Evolutionary conservation across 2,888 invertebrate species (phyloP), one percentile per base, ranked within the genome.

Genomic region (Fabriciana adippe): DNA sequence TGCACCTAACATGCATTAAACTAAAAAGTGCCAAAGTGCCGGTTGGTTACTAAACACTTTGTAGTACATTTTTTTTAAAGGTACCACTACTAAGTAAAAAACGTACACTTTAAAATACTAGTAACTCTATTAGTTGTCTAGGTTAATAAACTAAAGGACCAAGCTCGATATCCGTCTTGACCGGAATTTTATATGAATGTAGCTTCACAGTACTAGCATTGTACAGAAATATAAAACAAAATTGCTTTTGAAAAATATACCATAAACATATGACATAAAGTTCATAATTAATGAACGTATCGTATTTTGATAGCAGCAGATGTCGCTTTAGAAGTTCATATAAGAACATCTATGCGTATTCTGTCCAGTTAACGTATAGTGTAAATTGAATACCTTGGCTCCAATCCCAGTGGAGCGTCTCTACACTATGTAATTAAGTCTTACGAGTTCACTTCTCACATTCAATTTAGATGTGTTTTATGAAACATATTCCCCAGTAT

Each of bases 381-480:
- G 70, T 65, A 65, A 71, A 72, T 72, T 72, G 72, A 71, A 71
- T 69, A 67, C 48, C 67, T 72, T 72, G 72, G 72, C 72, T 67
- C 50, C 59, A 48, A 56, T 68, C 68, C 68, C 71, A 67, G 48
- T 69, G 51, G 67, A 53, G 65, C 61, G 61, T 66, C 53, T 62
- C 59, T 60, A 35, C 50, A 60, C 48, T 21, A 21, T 54, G 59
- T 65, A 67, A 65, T 68, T 68, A 67, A 70, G 65, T 57, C 57
- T 31, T 65, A 57, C 56, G 45, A 59, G 65, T 59, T 64, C 26
- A 55, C 16, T 55, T 61, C 67, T 67, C 31, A 65, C 35, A 51
- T 66, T 63, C 57, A 64, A 64, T 48, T 64, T 16, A 51, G 50
- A 51, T 41, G 11, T 41, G 11, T 41, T 41, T 41, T 41, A 11